Conservation (phyloP, 2,797 vertebrate species). For the Darevskia nairensis region DNA sequence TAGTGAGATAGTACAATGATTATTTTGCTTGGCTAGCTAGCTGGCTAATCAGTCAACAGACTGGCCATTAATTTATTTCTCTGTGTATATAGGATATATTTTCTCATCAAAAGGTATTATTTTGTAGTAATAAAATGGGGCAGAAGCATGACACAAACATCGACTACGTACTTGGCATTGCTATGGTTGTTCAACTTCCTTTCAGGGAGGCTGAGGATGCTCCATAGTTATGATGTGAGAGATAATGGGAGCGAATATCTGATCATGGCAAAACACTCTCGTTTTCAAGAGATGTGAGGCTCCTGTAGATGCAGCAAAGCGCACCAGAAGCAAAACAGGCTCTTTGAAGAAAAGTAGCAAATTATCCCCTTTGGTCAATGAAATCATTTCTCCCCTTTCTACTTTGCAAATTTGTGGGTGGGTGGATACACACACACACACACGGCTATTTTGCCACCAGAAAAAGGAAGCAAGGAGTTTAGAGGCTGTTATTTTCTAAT, state of each 20-base stretch:
- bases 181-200: conserved; percentile 3
- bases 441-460: background rate
- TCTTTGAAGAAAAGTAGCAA: conserved; percentile 2
- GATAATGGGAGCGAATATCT: conserved; percentile 1
- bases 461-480: background rate
- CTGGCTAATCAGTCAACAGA: background rate
- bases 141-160: background rate
- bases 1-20: background rate
- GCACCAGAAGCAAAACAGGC: background rate
- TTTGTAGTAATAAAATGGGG: background rate
- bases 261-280: conserved; percentile 39
- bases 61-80: background rate
- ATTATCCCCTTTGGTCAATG: background rate
- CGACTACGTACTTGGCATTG: background rate
- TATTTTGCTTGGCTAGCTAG: background rate
- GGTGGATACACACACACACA: background rate
- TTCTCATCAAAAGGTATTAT: background rate
- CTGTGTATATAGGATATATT: background rate
- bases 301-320: background rate
- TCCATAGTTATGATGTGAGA: conserved; percentile 20
- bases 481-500: background rate
- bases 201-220: background rate
- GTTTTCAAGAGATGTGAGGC: conserved; percentile 1
- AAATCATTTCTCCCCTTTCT: background rate
- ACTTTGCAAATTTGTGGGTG: conserved; percentile 17